Percentiles rank a stretch among this genome's conserved stretches.
These are phyloP conservation scores for Mesorhabditis sp. DNA, from an alignment of 2,888 invertebrate species.

Conservation along the genomic window DNA sequence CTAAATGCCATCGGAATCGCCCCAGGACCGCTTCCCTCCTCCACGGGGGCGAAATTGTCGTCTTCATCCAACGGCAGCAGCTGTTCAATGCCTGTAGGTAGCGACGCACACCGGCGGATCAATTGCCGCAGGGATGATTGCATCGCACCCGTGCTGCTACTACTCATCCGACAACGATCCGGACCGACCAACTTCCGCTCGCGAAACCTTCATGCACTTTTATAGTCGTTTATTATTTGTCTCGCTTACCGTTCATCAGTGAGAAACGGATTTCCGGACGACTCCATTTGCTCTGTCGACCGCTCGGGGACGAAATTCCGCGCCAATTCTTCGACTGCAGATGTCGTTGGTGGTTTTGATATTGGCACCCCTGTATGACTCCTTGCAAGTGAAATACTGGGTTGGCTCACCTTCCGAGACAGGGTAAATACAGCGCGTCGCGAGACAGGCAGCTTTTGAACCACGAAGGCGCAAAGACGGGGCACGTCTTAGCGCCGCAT, in stretches of 20 bases:
- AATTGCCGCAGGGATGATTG: background rate
- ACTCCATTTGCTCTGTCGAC: slow-evolving; percentile 13
- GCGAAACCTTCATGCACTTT: background rate
- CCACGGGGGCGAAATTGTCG: slow-evolving; percentile 9
- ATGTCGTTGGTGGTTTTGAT: slow-evolving; percentile 6
- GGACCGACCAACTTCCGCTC: background rate
- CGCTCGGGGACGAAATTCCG: slow-evolving; percentile 15
- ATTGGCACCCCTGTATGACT: slow-evolving; percentile 12
- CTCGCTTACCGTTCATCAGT: slow-evolving; percentile 16
- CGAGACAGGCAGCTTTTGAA: background rate
- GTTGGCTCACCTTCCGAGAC: slow-evolving; percentile 16
- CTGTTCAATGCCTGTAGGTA: background rate
- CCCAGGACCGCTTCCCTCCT: slow-evolving; percentile 14
- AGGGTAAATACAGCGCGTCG: slow-evolving; percentile 10
- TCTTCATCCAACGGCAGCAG: slow-evolving; percentile 2
- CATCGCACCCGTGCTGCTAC: background rate
- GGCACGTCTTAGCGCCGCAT: slow-evolving; percentile 34
- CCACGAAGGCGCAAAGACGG: slow-evolving; percentile 7
- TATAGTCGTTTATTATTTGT: background rate
- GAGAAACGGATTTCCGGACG: slow-evolving; percentile 22
- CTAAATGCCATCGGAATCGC: slow-evolving; percentile 27
- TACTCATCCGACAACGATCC: background rate
- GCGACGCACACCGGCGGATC: background rate
- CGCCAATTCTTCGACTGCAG: slow-evolving; percentile 22
- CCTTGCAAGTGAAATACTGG: background rate